Conservation (phyloP, 2,797 vertebrate species). For the Pristis pectinata region DNA sequence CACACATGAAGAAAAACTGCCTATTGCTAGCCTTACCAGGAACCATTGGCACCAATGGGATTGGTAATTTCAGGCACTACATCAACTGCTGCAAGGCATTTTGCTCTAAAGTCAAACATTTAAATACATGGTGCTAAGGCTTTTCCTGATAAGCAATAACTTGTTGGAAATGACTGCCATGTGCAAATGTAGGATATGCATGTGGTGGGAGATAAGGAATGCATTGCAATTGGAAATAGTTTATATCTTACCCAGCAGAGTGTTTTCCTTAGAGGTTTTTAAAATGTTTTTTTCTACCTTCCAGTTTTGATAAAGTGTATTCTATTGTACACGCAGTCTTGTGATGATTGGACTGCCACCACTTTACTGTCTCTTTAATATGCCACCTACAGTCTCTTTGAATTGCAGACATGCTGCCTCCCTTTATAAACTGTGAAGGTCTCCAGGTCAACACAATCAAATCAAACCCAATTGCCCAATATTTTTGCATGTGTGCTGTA, state of each 20-base stretch:
- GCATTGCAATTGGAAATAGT: conserved; percentile 50
- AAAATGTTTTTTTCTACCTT: conserved; percentile 41
- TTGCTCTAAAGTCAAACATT: conserved; percentile 47
- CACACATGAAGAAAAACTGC: not conserved
- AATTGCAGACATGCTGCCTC: conserved; percentile 26
- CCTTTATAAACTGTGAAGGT: not conserved
- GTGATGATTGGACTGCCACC: not conserved
- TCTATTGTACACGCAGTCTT: not conserved
- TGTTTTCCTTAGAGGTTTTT: not conserved
- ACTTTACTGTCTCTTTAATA: conserved; percentile 18
- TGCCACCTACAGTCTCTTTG: conserved; percentile 33
- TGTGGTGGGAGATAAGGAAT: conserved; percentile 44
- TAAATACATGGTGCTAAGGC: conserved; percentile 50
- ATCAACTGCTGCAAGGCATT: not conserved
- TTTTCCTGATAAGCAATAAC: conserved; percentile 50
- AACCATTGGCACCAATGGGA: not conserved
- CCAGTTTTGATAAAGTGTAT: conserved; percentile 45
- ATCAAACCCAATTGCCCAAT: accelerated
- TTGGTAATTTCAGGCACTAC: conserved; percentile 36
- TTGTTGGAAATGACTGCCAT: conserved; percentile 40
- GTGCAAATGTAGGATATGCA: conserved; percentile 42
- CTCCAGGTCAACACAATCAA: conserved; percentile 14
- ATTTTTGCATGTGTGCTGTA: not conserved
- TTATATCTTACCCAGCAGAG: conserved; percentile 40
- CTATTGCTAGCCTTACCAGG: not conserved